Evolutionary conservation across 1,140 invertebrate species (phyloP).

Genomic region (Nilaparvata lugens): DNA sequence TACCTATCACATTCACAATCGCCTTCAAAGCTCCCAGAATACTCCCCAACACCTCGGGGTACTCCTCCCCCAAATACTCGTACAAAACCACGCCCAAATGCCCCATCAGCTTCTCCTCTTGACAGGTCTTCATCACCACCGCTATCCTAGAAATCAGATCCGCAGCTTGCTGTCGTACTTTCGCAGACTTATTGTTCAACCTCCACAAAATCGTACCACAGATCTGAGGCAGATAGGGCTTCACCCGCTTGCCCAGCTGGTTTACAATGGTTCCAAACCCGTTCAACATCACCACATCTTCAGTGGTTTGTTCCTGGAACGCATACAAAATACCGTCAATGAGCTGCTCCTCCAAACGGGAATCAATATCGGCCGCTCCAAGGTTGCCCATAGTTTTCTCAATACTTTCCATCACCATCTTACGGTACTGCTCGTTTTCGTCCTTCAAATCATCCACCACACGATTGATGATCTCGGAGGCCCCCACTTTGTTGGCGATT

Average conservation of each 20-base stretch:
- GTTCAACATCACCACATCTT: constrained; percentile 99
- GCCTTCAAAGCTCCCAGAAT: constrained; percentile 97
- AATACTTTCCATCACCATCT: constrained; percentile 99
- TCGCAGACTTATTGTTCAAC: constrained; percentile 98
- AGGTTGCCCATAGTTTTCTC: constrained; percentile 98
- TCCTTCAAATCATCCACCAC: constrained; percentile 99
- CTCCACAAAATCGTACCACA: constrained; percentile 99
- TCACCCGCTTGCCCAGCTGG: constrained; percentile 92
- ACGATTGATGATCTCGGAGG: constrained; percentile 96
- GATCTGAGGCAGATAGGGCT: constrained; percentile 97
- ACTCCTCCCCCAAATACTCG: constrained; percentile 99
- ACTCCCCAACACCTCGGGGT: constrained; percentile 97
- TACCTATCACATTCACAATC: constrained; percentile 99
- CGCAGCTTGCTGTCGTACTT: constrained; percentile 98
- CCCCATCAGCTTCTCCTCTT: constrained; percentile 99
- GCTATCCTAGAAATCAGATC: constrained; percentile 98
- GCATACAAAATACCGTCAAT: constrained; percentile 99
- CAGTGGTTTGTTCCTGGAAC: constrained; percentile 99
- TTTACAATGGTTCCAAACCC: constrained; percentile 99
- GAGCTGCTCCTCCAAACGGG: constrained; percentile 92
- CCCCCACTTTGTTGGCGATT: constrained; percentile 98
- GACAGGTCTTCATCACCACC: constrained; percentile 98
- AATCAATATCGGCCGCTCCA: constrained; percentile 96
- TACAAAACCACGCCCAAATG: constrained; percentile 99
- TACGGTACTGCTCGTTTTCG: constrained; percentile 98